Base-by-base conservation (phyloP, 2,113 vertebrate species). In the Trogon melanurus region DNA sequence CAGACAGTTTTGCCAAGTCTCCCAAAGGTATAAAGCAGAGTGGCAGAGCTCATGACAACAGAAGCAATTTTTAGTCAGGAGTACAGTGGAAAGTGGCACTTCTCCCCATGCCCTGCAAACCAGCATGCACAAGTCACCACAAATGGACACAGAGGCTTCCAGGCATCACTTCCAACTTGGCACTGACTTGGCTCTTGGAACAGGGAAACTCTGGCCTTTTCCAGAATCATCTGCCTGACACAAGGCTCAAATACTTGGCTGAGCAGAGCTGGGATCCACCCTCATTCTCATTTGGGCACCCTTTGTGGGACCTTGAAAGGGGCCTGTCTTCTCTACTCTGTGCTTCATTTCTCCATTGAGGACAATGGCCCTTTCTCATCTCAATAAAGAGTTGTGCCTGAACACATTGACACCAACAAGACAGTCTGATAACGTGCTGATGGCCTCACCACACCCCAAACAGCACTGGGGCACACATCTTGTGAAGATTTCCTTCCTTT, bases 191-290 rank as follows among this genome's bases (percentile, higher is more conserved):
- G 62, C 48, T 19, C 32, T 73, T 58, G 91, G 71, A 85, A 79
- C 27, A 73, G 50, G 83, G 69, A 34, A 56, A 72, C 72, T 79
- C n/a, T 62, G 70, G 15, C 57, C 79, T 70, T 81, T 80, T 88
- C 44, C 60, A 41, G 66, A 76, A 56, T 3, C 18, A 78, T 27
- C 76, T 0, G 0, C 51, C 65, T 73, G 65, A 90, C 79, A 74
- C 53, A 56, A 76, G 67, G 64, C 51, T 80, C 69, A 88, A 89
- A 95, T 89, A 70, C 56, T 79, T 94, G 90, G 92, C 92, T 81
- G n/a, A 80, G 69, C 23, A 74, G 72, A 93, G 44, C 19, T 3
- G 26, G 51, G 67, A 66, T 88, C 85, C 90, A 41, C 75, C 64
- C 79, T 58, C 64, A 78, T 93, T 95, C 83, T 88, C 69, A 76